Base-by-base conservation (phyloP, 2,888 invertebrate species). In the Agrotis puta region DNA sequence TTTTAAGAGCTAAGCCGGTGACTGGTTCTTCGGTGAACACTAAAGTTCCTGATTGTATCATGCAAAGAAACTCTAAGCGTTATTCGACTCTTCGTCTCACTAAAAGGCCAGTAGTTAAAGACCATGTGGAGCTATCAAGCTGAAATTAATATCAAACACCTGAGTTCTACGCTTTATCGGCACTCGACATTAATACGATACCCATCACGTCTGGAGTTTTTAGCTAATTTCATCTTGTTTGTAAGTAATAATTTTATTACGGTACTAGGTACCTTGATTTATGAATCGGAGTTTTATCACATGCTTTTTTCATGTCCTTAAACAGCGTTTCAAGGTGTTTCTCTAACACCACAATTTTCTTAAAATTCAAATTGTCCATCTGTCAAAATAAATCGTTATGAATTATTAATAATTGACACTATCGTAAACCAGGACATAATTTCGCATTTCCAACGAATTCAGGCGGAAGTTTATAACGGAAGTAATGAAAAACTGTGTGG, bases 281-380 rank as follows among this genome's bases (percentile, higher is more conserved):
- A 74, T 89, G 88, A 79, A 90, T 82, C n/a, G 88, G 86, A 20
- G 86, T 84, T 48, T 70, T 79, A 3, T 71, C 75, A 67, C 88
- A 88, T 4, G 86, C 84, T 39, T 69, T 81, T 4, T 84, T 79
- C 78, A 92, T 87, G 33, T 89, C 85, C 51, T 83, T 64, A 48
- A 93, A 88, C 71, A 92, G 79, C 1, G 62, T 64, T 64, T 90
- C 89, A 1, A 93, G 69, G 7, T 85, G 82, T 72, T 89, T 91
- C 50, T 90, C 82, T 59, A 92, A 70, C 18, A 87, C 50, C 5
- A 85, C 24, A 39, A 92, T 88, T 72, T 92, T 91, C 76, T 90
- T 91, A 22, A 90, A 77, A 66, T 92, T 92, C 74, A 90, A 88
- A 54, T 90, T 90, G 67, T 92, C 89, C 79, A 92, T 91, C 93